phyloP scores from a whole-genome alignment of 2,113 vertebrate species.

The Donacobius atricapilla region DNA sequence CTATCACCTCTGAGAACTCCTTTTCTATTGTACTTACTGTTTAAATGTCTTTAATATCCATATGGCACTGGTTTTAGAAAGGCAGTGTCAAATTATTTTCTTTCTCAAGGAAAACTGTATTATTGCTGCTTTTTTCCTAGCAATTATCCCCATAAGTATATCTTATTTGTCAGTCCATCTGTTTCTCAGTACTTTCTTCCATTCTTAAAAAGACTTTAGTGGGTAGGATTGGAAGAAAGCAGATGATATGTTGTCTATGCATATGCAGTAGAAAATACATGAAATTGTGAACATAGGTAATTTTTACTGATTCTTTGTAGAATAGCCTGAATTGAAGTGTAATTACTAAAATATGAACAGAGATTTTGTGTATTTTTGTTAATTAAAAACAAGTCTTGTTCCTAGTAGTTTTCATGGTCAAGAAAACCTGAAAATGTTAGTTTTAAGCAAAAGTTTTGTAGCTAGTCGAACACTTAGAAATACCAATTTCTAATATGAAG shows the following conservation, averaged over 20 bases:
- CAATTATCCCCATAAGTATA: not conserved
- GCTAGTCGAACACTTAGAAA: not conserved
- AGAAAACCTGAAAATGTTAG: not conserved
- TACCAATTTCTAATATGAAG: not conserved
- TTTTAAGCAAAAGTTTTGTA: not conserved
- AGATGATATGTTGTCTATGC: not conserved
- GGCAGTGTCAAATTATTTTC: not conserved
- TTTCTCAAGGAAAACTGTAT: not conserved
- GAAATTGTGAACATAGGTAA: not conserved
- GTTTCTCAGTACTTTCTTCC: not conserved
- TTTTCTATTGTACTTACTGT: not conserved
- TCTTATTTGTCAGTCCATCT: not conserved
- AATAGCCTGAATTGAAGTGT: not conserved
- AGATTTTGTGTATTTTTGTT: not conserved
- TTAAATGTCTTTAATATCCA: not conserved
- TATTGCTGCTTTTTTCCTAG: not conserved
- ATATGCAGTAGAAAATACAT: not conserved
- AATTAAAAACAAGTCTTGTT: not conserved
- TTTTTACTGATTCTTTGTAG: not conserved
- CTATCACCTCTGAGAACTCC: not conserved
- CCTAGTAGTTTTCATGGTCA: not conserved
- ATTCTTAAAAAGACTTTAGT: not conserved
- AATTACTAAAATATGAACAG: not conserved
- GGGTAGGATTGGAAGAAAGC: not conserved
- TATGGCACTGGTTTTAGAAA: not conserved